phyloP scores from a whole-genome alignment of 53 echinoderm and acorn worm genomes.

The Glandiceps talaboti region DNA sequence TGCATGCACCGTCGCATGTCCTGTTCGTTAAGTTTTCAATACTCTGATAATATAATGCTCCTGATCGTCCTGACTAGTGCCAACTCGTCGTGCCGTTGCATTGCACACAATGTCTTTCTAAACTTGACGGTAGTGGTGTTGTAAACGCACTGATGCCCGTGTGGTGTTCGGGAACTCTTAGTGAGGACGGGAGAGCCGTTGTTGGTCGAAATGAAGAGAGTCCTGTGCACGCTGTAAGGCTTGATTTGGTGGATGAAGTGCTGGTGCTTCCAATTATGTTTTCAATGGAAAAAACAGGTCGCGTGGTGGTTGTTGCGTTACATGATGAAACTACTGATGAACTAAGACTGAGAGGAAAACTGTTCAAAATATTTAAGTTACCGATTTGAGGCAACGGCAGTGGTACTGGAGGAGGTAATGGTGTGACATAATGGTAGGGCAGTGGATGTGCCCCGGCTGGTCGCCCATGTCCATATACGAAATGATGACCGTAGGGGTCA shows the following conservation, averaged over 20 bases:
- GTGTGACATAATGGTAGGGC: slow-evolving; percentile 90
- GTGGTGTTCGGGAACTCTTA: neutral
- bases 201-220: slow-evolving; percentile 37
- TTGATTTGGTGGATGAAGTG: slow-evolving; percentile 17
- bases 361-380: neutral
- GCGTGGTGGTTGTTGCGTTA: slow-evolving; percentile 42
- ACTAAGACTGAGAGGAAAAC: slow-evolving; percentile 29
- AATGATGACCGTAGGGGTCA: slow-evolving; percentile 42
- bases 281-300: slow-evolving; percentile 79
- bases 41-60: neutral
- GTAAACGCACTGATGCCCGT: slow-evolving; percentile 56
- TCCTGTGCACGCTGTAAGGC: slow-evolving; percentile 18
- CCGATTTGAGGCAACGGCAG: slow-evolving; percentile 58
- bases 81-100: slow-evolving; percentile 60
- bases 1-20: neutral
- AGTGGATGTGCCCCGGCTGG: slow-evolving; percentile 35
- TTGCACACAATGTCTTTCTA: slow-evolving; percentile 85
- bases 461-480: slow-evolving; percentile 18
- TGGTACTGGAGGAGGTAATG: slow-evolving; percentile 87
- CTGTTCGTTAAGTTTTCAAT: neutral
- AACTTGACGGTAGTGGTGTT: slow-evolving; percentile 54
- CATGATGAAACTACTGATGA: slow-evolving; percentile 35
- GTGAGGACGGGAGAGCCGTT: neutral
- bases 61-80: neutral
- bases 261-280: slow-evolving; percentile 52